Evolutionary conservation across 2,888 invertebrate species (phyloP).

Genomic region (Habroteleia sp.): DNA sequence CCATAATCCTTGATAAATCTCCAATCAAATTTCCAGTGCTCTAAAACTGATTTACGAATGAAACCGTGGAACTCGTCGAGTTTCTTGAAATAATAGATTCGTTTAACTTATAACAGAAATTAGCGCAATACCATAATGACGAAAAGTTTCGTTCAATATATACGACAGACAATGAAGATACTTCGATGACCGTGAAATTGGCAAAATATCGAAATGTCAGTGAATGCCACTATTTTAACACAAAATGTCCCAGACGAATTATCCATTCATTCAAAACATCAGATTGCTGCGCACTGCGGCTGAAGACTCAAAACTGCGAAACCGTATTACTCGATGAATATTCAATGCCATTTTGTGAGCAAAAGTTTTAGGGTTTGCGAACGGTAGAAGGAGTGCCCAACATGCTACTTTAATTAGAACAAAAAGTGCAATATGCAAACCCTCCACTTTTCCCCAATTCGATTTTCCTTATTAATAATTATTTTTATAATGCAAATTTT

Average conservation of each 20-base stretch:
- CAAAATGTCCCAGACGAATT: conserved; percentile 48
- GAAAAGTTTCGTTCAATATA: conserved; percentile 33
- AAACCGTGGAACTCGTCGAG: conserved; percentile 5
- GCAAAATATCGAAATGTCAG: conserved; percentile 33
- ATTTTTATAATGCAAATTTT: background rate
- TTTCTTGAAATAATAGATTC: conserved; percentile 14
- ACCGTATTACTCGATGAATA: conserved; percentile 79
- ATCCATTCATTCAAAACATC: conserved; percentile 49
- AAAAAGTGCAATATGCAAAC: conserved; percentile 56
- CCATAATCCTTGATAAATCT: conserved; percentile 46
- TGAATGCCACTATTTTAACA: conserved; percentile 23
- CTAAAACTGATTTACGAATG: conserved; percentile 21
- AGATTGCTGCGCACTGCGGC: conserved; percentile 34
- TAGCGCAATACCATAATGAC: conserved; percentile 15
- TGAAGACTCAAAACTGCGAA: conserved; percentile 61
- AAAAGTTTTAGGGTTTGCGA: conserved; percentile 72
- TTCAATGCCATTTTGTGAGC: conserved; percentile 79
- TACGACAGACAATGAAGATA: conserved; percentile 18
- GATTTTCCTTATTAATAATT: background rate
- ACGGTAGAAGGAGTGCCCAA: conserved; percentile 36
- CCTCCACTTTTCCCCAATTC: too few species aligned
- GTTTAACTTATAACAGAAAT: conserved; percentile 22
- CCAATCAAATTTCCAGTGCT: conserved; percentile 41
- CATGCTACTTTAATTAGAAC: conserved; percentile 50
- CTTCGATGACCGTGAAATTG: conserved; percentile 25